Evolutionary conservation across 2,888 invertebrate genomes (phyloP).

Genomic region (Euplexia lucipara): DNA sequence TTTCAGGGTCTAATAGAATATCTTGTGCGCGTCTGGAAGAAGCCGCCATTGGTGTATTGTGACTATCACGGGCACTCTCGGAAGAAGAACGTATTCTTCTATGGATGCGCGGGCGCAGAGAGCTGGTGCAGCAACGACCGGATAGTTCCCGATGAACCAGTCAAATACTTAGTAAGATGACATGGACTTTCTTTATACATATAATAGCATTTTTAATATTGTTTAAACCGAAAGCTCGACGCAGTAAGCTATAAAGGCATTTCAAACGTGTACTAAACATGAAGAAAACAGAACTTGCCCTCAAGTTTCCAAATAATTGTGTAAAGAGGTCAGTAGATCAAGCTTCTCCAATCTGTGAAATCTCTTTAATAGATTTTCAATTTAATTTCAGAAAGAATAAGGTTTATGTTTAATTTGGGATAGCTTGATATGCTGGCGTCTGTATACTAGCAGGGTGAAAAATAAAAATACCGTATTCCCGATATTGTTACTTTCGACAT

Average conservation of each 20-base stretch:
- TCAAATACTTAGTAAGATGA: constrained; percentile 91
- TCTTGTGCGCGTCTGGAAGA: constrained; percentile 91
- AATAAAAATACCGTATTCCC: too few relatives aligned
- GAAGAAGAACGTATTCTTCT: constrained; percentile 96
- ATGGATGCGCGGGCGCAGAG: constrained; percentile 94
- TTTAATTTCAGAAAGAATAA: too few relatives aligned
- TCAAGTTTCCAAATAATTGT: neutral
- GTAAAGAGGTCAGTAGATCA: too few relatives aligned
- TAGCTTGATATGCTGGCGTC: too few relatives aligned
- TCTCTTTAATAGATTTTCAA: too few relatives aligned
- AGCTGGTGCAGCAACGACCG: constrained; percentile 93
- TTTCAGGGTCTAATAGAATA: constrained; percentile 92
- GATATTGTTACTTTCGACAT: neutral
- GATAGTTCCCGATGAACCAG: constrained; percentile 89
- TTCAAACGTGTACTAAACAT: neutral
- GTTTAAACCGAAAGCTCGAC: neutral
- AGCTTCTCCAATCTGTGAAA: too few relatives aligned
- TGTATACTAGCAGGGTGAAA: too few relatives aligned
- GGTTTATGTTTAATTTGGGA: too few relatives aligned
- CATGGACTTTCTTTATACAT: neutral
- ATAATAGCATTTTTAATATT: neutral
- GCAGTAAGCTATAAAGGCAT: too few relatives aligned
- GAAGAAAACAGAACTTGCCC: neutral
- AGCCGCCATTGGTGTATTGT: constrained; percentile 92
- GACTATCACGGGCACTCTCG: constrained; percentile 96